Base-by-base conservation (phyloP, 2,888 invertebrate species). In the Leptinotarsa juncta region DNA sequence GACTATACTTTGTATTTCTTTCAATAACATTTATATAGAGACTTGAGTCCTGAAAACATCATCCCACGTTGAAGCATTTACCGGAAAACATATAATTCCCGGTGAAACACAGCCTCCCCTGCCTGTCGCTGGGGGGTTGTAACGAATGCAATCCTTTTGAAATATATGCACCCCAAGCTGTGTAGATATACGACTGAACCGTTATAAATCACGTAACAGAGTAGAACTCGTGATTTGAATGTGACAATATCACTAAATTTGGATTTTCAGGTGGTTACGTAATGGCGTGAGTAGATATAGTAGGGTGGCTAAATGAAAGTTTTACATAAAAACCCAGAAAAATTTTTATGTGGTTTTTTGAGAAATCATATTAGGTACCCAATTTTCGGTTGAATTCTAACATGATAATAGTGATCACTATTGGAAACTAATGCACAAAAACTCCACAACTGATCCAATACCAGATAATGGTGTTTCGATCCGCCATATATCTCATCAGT, bases 161-260 rank as follows among this genome's bases (percentile, higher is more conserved):
- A 84, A 83, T 82, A 79, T 82, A 84, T 84, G 82, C 84, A 84
- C 84, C 83, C 83, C 81, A 75, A 78, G 77, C 73, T 76, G 77
- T 78, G 77, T 77, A 79, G 79, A 82, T 82, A 80, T 82, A 83
- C 77, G 80, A 72, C 77, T 79, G 74, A 73, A 78, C 81, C 76
- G 81, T 83, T 83, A 86, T 86, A 86, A 86, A 86, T 86, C 85
- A 86, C 83, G 82, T 84, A 84, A 85, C 84, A 82, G 83, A 83
- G 83, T 82, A 79, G 77, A 80, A 83, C 81, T 81, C 85, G 83
- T 85, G 85, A 85, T 84, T 82, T 80, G 84, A 84, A 84, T 84
- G 83, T 84, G 83, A 83, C 84, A 82, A 80, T 82, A 83, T 82
- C 79, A 80, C 81, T 80, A 79, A 84, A 79, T 79, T 76, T 71